Percentiles rank a stretch among this genome's conserved stretches.
Conservation (phyloP, 2,797 vertebrate species). For the Sebastes kiyomatsui region DNA sequence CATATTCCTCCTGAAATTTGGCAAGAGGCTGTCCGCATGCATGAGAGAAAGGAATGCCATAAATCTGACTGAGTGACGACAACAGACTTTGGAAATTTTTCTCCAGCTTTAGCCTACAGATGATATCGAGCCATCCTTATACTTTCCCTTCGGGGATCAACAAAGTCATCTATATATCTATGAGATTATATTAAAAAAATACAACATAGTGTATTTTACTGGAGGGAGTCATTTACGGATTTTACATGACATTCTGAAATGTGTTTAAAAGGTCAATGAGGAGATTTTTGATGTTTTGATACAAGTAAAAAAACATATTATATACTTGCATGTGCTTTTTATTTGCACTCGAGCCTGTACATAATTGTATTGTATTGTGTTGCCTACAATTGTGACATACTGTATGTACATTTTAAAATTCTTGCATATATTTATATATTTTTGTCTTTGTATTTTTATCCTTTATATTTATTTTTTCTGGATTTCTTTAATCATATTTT, state of each 20-base stretch:
- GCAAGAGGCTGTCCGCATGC: conserved; percentile 34
- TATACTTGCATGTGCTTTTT: neutral
- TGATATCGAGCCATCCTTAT: neutral
- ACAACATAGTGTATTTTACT: neutral
- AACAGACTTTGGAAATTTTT: conserved; percentile 58
- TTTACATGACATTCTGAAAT: neutral
- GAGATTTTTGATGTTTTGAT: neutral
- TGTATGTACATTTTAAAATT: neutral
- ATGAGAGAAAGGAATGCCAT: conserved; percentile 55
- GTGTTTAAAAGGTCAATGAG: neutral
- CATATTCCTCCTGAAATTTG: conserved; percentile 60
- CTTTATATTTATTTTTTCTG: neutral
- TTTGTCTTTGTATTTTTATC: neutral
- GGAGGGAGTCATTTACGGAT: neutral
- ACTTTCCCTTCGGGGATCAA: too few relatives aligned
- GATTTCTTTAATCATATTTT: neutral
- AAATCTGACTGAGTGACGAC: conserved; percentile 70
- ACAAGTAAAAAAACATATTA: neutral
- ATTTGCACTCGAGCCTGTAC: neutral
- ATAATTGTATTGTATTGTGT: neutral
- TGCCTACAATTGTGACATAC: neutral
- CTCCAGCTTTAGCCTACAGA: neutral
- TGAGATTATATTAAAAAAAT: neutral
- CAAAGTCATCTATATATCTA: too few relatives aligned
- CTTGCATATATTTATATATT: neutral